Base-by-base conservation (phyloP, 2,888 invertebrate genomes). In the Trichacis sp. region DNA sequence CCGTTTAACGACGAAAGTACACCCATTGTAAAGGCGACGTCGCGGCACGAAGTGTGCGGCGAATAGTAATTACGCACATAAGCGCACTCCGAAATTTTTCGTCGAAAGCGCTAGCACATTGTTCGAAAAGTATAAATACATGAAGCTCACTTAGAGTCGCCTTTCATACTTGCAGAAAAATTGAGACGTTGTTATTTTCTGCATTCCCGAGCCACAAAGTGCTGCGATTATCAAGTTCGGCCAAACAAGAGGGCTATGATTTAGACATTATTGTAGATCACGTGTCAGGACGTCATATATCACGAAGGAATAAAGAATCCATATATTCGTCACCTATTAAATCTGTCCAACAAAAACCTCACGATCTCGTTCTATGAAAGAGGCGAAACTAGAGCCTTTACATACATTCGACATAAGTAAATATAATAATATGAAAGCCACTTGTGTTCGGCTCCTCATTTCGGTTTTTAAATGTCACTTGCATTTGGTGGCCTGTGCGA, bases 1-100 rank as follows among this genome's bases (percentile, higher is more conserved):
- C 57, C 59, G 68, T 59, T 62, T 73, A 75, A 75, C 71, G 69
- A 70, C 61, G 73, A 72, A 69, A 70, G 62, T 70, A 67, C 54
- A 70, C 63, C 69, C 48, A 67, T 70, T 70, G 64, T 70, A 52
- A 38, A 45, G 48, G 57, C 45, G 17, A 60, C 59, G 56, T 50
- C 54, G 67, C 47, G 47, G 50, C 56, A 57, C 14, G 12, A 14
- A 40, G 15, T 40, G 62, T 56, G 55, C 59, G n/a, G n/a, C 59
- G 59, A 40, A 53, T 58, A 64, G 64, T 61, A 64, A 68, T 68
- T 68, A 68, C 64, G 47, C 50, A 52, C 68, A 61, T 58, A 64
- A 64, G 61, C 57, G 64, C 64, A 64, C 63, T 64, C 63, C 64
- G 64, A 60, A 57, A 64, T 62, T 68, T 24, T 24, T 24, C 30